Percentiles rank a stretch among this genome's conserved stretches.
These are phyloP conservation scores for Distichodus sexfasciatus DNA, from an alignment of 2,797 vertebrate genomes.

Conservation along the genomic window DNA sequence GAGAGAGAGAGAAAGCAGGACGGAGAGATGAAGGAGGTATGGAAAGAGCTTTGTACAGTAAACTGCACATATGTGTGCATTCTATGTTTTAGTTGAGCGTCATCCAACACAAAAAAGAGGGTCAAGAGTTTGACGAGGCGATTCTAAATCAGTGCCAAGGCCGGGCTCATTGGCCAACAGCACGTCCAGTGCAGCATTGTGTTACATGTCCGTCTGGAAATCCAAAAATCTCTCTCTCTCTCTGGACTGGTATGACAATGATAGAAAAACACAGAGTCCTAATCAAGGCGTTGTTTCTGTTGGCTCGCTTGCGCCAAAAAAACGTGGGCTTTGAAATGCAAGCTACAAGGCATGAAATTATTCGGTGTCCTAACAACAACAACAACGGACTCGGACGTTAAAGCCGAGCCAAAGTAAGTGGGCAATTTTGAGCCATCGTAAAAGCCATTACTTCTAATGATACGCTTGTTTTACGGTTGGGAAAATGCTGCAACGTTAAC, in stretches of 20 bases:
- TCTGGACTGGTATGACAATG: slow-evolving; percentile 40
- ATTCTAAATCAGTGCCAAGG: slow-evolving; percentile 13
- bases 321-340: slow-evolving; percentile 42
- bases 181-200: slow-evolving; percentile 34
- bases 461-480: too few relatives aligned
- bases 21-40: too few relatives aligned
- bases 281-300: slow-evolving; percentile 50
- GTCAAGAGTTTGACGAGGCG: too few relatives aligned
- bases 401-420: slow-evolving; percentile 14
- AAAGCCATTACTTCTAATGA: too few relatives aligned
- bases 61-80: too few relatives aligned
- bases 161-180: slow-evolving; percentile 6
- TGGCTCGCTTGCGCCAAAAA: slow-evolving; percentile 48
- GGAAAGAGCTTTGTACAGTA: too few relatives aligned
- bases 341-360: slow-evolving; percentile 44
- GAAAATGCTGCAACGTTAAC: too few relatives aligned
- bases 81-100: too few relatives aligned
- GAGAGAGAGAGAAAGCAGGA: too few relatives aligned
- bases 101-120: too few relatives aligned
- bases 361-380: slow-evolving; percentile 28
- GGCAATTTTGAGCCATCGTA: too few relatives aligned
- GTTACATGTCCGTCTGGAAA: slow-evolving; percentile 42
- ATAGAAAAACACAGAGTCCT: slow-evolving; percentile 42
- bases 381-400: too few relatives aligned
- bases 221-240: slow-evolving; percentile 39